Evolutionary conservation across 2,797 vertebrate species (phyloP).

Genomic region (Trachops cirrhosus): DNA sequence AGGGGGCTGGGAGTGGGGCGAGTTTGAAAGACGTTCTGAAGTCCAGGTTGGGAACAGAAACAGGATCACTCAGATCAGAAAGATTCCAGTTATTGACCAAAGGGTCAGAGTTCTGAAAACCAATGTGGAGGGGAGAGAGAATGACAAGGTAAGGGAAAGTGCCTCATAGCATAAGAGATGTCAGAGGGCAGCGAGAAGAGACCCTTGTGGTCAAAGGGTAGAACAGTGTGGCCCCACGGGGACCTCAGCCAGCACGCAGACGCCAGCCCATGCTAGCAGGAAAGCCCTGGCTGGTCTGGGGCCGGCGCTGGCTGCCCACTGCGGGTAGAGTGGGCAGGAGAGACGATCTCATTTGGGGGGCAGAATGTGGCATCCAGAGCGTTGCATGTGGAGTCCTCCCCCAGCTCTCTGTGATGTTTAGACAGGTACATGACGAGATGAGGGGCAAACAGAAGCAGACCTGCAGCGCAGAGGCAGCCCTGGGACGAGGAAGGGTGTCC

Average conservation of each 20-base stretch:
- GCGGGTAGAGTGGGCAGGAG: not conserved
- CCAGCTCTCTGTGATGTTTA: not conserved
- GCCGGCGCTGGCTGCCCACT: too few relatives aligned
- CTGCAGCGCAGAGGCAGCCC: not conserved
- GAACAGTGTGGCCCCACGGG: not conserved
- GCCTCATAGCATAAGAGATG: not conserved
- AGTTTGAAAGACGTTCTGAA: not conserved
- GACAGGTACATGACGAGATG: not conserved
- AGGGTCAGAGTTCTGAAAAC: not conserved
- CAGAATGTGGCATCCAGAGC: not conserved
- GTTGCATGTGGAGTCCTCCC: not conserved
- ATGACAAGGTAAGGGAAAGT: not conserved
- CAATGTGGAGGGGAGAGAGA: not conserved
- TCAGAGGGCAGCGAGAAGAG: not conserved
- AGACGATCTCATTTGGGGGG: not conserved
- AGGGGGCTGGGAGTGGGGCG: rapidly evolving
- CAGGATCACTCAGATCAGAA: not conserved
- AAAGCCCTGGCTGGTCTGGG: not conserved
- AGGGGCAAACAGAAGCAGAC: not conserved
- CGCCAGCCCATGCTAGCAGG: rapidly evolving
- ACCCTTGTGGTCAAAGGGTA: not conserved
- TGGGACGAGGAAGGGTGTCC: not conserved
- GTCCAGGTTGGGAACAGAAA: not conserved
- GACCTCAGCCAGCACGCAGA: not conserved
- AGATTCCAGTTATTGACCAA: not conserved